Conservation (phyloP, 2,797 vertebrate genomes). For the Rhyacichthys aspro region DNA sequence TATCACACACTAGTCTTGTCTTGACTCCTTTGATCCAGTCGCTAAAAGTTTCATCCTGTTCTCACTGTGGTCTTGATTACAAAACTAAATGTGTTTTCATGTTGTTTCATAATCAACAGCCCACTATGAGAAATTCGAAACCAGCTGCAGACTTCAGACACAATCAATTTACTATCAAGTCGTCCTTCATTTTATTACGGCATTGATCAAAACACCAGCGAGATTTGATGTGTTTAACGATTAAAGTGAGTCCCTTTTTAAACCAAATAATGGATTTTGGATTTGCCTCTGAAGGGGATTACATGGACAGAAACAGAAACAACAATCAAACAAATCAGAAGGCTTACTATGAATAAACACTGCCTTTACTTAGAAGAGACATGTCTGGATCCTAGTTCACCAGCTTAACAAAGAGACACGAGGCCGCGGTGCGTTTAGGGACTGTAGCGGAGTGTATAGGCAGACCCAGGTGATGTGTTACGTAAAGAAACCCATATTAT, state of each 20-base stretch:
- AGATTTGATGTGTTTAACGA: slow-evolving; percentile 9
- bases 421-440: slow-evolving; percentile 25
- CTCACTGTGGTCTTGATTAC: too few relatives aligned
- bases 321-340: too few relatives aligned
- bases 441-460: slow-evolving; percentile 18
- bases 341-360: slow-evolving; percentile 22
- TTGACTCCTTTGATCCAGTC: too few relatives aligned
- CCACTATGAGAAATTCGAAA: slow-evolving; percentile 43
- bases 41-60: too few relatives aligned
- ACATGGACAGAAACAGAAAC: slow-evolving; percentile 10
- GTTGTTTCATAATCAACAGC: slow-evolving; percentile 35
- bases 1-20: too few relatives aligned
- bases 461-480: slow-evolving; percentile 33
- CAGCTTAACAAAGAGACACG: slow-evolving; percentile 35
- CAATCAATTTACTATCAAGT: slow-evolving; percentile 48
- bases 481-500: slow-evolving; percentile 46
- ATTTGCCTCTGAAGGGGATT: slow-evolving; percentile 19
- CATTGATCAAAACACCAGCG: slow-evolving; percentile 15
- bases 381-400: slow-evolving; percentile 27
- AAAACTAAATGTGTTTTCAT: too few relatives aligned
- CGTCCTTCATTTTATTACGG: slow-evolving; percentile 19
- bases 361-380: slow-evolving; percentile 33
- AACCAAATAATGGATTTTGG: slow-evolving; percentile 27
- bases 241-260: slow-evolving; percentile 25
- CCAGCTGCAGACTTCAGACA: slow-evolving; percentile 58